Percentiles rank a stretch among this genome's conserved stretches.
These are phyloP conservation scores for Micrasema minimum DNA, from an alignment of 1,140 invertebrate genomes.

Conservation along the genomic window DNA sequence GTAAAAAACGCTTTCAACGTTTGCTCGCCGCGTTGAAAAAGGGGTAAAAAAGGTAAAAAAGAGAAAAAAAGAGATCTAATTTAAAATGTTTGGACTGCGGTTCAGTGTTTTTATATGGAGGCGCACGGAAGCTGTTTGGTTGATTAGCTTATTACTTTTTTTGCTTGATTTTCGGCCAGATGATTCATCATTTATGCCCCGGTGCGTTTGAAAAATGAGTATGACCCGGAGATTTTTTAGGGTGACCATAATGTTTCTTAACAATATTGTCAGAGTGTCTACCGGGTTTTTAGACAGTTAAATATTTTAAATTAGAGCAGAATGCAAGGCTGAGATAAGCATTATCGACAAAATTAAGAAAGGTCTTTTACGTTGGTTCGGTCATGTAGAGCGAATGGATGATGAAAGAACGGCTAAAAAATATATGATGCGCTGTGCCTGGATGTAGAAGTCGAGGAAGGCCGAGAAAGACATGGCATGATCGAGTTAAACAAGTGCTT, in stretches of 20 bases:
- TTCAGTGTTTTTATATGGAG: background rate
- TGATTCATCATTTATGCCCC: constrained; percentile 17
- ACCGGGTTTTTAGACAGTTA: no score
- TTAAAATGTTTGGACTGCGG: constrained; percentile 27
- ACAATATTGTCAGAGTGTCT: background rate
- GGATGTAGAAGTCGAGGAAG: no score
- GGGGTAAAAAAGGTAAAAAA: no score
- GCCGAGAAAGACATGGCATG: no score
- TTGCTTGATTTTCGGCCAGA: constrained; percentile 17
- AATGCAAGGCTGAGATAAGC: no score
- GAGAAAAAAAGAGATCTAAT: constrained; percentile 27
- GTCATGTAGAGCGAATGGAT: no score
- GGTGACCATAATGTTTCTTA: background rate
- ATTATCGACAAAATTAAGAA: no score
- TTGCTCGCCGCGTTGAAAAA: background rate
- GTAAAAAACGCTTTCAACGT: constrained; percentile 24
- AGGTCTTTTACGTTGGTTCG: no score
- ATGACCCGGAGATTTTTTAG: constrained; percentile 1
- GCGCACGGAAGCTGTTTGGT: constrained; percentile 27
- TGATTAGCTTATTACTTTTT: constrained; percentile 32
- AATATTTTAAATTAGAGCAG: no score
- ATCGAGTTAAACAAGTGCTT: no score
- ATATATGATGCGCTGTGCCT: no score
- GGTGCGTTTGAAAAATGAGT: background rate
- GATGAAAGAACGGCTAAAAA: no score